These are phyloP conservation scores for Stomorhina lunata DNA, from an alignment of 2,888 invertebrate genomes.

Conservation along the genomic window DNA sequence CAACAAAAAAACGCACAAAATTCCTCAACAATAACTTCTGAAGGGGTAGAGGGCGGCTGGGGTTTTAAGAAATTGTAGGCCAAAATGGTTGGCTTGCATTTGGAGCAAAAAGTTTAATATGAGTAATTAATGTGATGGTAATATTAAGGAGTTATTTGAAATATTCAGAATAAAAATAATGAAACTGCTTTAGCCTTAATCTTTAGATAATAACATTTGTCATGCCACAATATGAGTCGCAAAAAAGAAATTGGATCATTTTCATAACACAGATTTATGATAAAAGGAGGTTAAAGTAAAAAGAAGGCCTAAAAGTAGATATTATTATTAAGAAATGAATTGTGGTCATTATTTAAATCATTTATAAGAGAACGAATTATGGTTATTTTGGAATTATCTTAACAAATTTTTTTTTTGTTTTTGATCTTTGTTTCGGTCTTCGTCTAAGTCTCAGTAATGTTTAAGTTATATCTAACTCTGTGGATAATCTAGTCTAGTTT, in stretches of 20 bases:
- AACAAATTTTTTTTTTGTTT: too few species aligned
- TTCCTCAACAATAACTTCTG: conserved; percentile 37
- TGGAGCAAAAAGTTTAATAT: conserved; percentile 1
- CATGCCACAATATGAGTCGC: neutral
- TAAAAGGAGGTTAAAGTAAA: too few species aligned
- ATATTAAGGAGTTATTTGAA: conserved; percentile 25
- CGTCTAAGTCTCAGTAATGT: too few species aligned
- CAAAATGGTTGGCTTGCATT: neutral
- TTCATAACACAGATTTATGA: too few species aligned
- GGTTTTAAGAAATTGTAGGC: neutral
- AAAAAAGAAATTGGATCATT: neutral
- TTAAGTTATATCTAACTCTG: too few species aligned
- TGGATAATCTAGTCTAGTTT: too few species aligned
- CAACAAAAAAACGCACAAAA: neutral
- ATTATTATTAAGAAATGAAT: too few species aligned
- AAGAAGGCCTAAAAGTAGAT: too few species aligned
- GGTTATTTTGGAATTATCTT: too few species aligned
- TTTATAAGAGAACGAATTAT: too few species aligned
- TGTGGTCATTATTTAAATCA: too few species aligned
- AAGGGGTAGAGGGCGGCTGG: neutral
- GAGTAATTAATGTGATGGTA: neutral
- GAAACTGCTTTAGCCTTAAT: neutral
- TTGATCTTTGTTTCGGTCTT: too few species aligned
- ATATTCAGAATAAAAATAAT: conserved; percentile 27
- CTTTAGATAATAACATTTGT: conserved; percentile 31